Base-by-base conservation (phyloP, 2,797 vertebrate genomes). In the Chrysolophus pictus region DNA sequence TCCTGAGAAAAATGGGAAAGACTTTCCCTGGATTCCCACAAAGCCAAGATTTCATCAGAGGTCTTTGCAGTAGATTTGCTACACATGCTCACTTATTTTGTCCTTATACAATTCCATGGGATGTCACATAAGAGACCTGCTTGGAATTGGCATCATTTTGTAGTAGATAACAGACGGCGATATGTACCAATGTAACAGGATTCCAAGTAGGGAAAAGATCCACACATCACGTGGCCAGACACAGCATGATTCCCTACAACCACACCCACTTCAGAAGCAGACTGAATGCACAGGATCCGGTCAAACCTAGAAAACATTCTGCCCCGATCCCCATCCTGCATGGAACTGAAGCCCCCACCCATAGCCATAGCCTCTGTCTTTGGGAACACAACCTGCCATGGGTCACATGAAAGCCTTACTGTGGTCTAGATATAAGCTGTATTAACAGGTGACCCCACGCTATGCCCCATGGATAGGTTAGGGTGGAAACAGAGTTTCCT, bases 261-360 rank as follows among this genome's bases (percentile, higher is more conserved):
- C 33, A 26, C n/a, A 10, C 26, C 33, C 74, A n/a, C 68, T 73
- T 79, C 64, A 64, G 62, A 68, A 88, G 35, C 37, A 88, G 91
- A 14, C 56, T 31, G 29, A 68, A 42, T 4, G 13, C 76, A 56
- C 55, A 81, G 14, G 29, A 28, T 75, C 47, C 28, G 12, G 0
- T 26, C 47, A 77, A 62, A 65, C 8, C 7, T 2, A 59, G 14
- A 2, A 16, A 71, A 76, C 22, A 11, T n/a, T 62, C 29, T 35
- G 12, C 33, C 71, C 28, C 44, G 55, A 81, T 37, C 31, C n/a
- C 37, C 22, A 47, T 19, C 29, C 35, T 75, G n/a, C 21, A 12
- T 21, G 76, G 63, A 72, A 89, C 84, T 72, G 55, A 76, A 89
- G 46, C 26, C 77, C 63, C 67, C 29, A 84, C 28, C 23, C 35